A percentile compares a stretch with the other conserved stretches of the same genome.
phyloP scores from a whole-genome alignment of 2,888 invertebrate species.

The Hirtodrosophila trivittata region DNA sequence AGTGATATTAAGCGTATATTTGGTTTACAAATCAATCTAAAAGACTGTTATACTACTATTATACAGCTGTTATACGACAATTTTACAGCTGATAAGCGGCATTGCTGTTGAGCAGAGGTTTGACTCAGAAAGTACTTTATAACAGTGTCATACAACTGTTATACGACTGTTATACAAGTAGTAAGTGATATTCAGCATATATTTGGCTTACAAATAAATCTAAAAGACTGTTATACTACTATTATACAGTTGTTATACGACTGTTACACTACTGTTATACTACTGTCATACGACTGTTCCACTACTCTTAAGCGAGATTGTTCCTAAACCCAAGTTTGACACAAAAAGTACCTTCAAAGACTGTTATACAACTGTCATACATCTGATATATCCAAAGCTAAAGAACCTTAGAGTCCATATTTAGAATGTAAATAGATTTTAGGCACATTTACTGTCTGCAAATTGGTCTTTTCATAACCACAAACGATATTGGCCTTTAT shows the following conservation, averaged over 20 bases:
- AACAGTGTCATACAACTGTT: slow-evolving; percentile 6
- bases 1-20: not conserved
- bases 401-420: slow-evolving; percentile 4
- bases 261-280: too few relatives aligned
- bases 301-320: not conserved
- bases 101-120: too few relatives aligned
- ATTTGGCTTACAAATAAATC: not conserved
- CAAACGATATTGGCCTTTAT: slow-evolving; percentile 33
- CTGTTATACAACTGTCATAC: not conserved
- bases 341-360: not conserved
- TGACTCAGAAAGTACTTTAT: not conserved
- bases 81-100: too few relatives aligned
- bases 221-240: not conserved
- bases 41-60: not conserved
- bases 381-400: too few relatives aligned
- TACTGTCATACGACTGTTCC: slow-evolving; percentile 16
- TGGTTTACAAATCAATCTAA: not conserved
- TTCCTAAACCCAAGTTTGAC: not conserved
- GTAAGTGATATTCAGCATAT: too few relatives aligned
- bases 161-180: slow-evolving; percentile 21
- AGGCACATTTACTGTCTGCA: slow-evolving; percentile 8
- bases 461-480: slow-evolving; percentile 11
- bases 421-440: slow-evolving; percentile 8
- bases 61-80: not conserved
- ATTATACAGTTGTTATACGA: not conserved